Evolutionary conservation across 1,140 invertebrate genomes (phyloP).

Genomic region (Drosophila fuyamai): DNA sequence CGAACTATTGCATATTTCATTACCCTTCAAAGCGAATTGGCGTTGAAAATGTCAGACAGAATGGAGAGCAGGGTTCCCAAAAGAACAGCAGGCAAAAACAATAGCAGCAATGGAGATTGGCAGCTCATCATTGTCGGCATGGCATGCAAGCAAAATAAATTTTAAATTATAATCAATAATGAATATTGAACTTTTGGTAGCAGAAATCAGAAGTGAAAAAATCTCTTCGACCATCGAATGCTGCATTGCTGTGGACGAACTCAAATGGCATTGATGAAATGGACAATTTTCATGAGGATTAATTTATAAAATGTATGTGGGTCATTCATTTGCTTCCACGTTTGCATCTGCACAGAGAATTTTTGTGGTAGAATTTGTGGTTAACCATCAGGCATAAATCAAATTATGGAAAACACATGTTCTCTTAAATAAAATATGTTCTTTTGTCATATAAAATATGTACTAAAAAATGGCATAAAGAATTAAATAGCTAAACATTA

Average conservation of each 20-base stretch:
- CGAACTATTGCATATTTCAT: slow-evolving; percentile 67
- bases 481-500: too few relatives aligned
- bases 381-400: slow-evolving; percentile 2
- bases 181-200: slow-evolving; percentile 36
- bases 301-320: slow-evolving; percentile 19
- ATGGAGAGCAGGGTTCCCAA: slow-evolving; percentile 28
- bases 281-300: slow-evolving; percentile 14
- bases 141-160: slow-evolving; percentile 50
- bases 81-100: slow-evolving; percentile 24
- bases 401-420: slow-evolving; percentile 18
- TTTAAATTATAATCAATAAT: slow-evolving; percentile 78
- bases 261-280: slow-evolving; percentile 28
- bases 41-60: slow-evolving; percentile 48
- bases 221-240: not conserved
- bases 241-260: slow-evolving; percentile 17
- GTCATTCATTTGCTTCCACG: slow-evolving; percentile 1
- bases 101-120: not conserved
- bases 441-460: not conserved
- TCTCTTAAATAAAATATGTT: not conserved
- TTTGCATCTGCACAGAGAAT: not conserved
- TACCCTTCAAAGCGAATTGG: slow-evolving; percentile 55
- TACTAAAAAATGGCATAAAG: too few relatives aligned
- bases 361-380: not conserved
- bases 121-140: slow-evolving; percentile 16
- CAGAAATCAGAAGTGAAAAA: slow-evolving; percentile 18